Evolutionary conservation across 2,888 invertebrate species (phyloP), one percentile per base, ranked within the genome.

Genomic region (Linhomoeus sp.): DNA sequence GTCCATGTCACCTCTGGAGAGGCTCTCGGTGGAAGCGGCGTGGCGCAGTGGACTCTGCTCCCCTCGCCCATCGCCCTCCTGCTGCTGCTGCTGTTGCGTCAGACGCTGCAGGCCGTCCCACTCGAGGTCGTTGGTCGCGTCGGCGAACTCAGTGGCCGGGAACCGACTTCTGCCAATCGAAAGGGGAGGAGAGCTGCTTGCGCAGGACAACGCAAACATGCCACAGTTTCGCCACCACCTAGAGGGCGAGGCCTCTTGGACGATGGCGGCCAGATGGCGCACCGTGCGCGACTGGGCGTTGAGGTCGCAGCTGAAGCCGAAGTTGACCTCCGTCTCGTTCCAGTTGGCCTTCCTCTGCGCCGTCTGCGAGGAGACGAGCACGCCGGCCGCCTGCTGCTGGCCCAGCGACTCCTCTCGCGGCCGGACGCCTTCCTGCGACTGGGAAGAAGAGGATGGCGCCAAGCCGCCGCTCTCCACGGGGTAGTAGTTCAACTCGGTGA

Each of bases 301-400:
- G 51, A 76, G 67, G 56, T 75, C 73, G 35, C 77, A 62, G 19
- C 73, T 73, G 58, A 77, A 73, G 59, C 76, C 76, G 55, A 77
- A 66, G 60, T 76, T 76, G 61, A 75, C 68, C 59, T 74, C 71
- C 53, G 73, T 74, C 52, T 53, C 49, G 37, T 50, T 52, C 29
- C 47, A 41, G 22, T 53, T 53, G 25, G 51, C 49, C 12, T 50
- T 49, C n/a, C 56, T 50, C 40, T 40, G 22, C 40, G 14, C 9
- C 40, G 5, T 3, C 7, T 3, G 7, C 15, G 40, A 5, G 7
- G 29, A 9, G 7, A 29, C 29, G 7, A 29, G 26, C 37, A 33
- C 25, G 22, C 15, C 45, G 37, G 23, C 24, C 19, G 3, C 14
- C n/a, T n/a, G 39, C 22, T 22, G 9, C n/a, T 9, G n/a, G 22